A percentile compares a stretch with the other conserved stretches of the same genome.
phyloP scores from a whole-genome alignment of 2,797 vertebrate genomes.

The Uromys caudimaculatus region DNA sequence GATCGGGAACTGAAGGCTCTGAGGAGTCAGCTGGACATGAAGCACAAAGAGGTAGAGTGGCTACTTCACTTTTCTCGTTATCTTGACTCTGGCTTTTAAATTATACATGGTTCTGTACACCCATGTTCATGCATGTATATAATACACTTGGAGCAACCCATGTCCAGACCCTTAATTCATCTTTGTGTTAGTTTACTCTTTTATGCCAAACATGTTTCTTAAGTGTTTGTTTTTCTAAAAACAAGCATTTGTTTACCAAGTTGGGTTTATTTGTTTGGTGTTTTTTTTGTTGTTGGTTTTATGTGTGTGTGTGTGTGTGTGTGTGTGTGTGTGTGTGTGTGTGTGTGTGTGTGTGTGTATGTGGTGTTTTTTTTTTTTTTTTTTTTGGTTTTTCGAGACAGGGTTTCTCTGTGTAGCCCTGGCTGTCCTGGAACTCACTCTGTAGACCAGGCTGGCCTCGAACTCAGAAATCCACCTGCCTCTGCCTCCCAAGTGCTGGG shows the following conservation, averaged over 20 bases:
- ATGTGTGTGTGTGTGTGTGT: neutral
- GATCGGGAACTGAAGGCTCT: conserved; percentile 86
- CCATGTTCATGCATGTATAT: neutral
- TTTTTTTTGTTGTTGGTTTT: conserved; percentile 14
- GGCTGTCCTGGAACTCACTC: neutral
- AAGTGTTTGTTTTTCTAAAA: conserved; percentile 53
- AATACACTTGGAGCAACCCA: neutral
- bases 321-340: no score
- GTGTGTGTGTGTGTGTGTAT: no score
- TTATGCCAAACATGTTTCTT: conserved; percentile 41
- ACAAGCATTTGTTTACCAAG: conserved; percentile 53
- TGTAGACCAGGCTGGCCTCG: neutral
- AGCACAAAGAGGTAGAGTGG: conserved; percentile 87
- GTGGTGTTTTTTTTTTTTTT: neutral
- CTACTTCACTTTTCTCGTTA: neutral
- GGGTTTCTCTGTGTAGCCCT: neutral
- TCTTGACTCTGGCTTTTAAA: neutral
- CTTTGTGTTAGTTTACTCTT: neutral
- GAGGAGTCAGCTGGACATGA: conserved; percentile 85
- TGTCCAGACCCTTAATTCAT: neutral
- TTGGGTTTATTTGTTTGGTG: conserved; percentile 27
- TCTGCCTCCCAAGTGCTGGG: neutral
- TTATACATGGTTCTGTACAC: neutral
- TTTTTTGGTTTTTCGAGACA: neutral
- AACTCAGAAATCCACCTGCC: neutral